Evolutionary conservation across 2,797 vertebrate species (phyloP).

Genomic region (Myiotriccus ornatus): DNA sequence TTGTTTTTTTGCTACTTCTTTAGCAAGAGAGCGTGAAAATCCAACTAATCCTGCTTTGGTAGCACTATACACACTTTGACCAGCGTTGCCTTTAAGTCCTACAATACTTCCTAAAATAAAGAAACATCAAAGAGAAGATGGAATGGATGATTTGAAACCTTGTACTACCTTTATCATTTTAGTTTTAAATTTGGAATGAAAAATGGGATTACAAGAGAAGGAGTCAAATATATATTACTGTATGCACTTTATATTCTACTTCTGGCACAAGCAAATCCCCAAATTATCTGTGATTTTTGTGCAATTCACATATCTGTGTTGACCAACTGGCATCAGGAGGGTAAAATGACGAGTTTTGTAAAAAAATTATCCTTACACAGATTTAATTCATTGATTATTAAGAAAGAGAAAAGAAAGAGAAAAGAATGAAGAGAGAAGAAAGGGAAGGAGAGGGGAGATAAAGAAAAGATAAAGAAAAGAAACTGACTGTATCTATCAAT

Average conservation of each 20-base stretch:
- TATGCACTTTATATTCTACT: background rate
- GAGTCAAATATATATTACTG: background rate
- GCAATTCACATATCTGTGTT: background rate
- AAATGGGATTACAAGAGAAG: background rate
- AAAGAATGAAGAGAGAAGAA: background rate
- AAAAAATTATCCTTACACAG: background rate
- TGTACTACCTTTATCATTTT: background rate
- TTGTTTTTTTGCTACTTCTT: slow-evolving; percentile 89
- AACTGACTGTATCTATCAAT: background rate
- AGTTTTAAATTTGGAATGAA: background rate
- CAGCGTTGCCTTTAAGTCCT: slow-evolving; percentile 87
- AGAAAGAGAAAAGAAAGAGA: background rate
- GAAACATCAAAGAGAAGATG: background rate
- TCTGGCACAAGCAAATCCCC: background rate
- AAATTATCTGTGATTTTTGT: background rate
- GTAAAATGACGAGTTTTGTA: background rate
- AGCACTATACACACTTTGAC: slow-evolving; percentile 90
- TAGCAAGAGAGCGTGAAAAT: slow-evolving; percentile 92
- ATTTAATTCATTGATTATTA: no score
- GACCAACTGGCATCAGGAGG: background rate
- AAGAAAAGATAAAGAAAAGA: background rate
- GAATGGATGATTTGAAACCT: background rate
- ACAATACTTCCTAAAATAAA: slow-evolving; percentile 85
- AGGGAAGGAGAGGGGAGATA: background rate
- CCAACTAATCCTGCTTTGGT: slow-evolving; percentile 91